Conservation (phyloP, 2,888 invertebrate species). For the Lymantria dispar region DNA sequence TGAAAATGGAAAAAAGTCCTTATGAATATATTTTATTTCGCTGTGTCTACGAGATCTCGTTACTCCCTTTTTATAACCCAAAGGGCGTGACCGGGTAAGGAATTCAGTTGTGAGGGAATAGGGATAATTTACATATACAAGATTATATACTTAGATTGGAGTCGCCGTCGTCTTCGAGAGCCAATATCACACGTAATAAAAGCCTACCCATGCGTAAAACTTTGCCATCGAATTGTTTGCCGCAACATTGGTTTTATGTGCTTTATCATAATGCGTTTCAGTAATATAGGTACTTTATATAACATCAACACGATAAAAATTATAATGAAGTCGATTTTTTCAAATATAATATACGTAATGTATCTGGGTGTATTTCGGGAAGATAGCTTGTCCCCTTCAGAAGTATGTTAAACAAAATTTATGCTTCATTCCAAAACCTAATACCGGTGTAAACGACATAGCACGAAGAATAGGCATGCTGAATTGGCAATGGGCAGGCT, state of each 20-base stretch:
- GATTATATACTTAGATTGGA: constrained; percentile 68
- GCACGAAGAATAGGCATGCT: no score
- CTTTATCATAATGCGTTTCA: constrained; percentile 43
- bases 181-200: constrained; percentile 72
- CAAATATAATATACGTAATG: no score
- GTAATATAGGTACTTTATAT: constrained; percentile 19
- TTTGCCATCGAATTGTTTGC: constrained; percentile 64
- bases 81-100: constrained; percentile 65
- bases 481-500: no score
- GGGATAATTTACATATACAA: constrained; percentile 71
- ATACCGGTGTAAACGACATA: no score
- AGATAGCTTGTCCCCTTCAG: no score
- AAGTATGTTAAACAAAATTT: no score
- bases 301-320: no score
- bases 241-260: constrained; percentile 48
- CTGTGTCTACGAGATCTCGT: constrained; percentile 52
- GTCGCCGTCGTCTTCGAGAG: constrained; percentile 53
- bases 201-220: constrained; percentile 58
- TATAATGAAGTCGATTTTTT: no score
- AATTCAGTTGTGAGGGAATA: constrained; percentile 64
- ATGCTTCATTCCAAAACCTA: no score
- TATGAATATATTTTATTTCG: constrained; percentile 65
- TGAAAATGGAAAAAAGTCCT: constrained; percentile 46
- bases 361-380: no score
- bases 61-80: constrained; percentile 60